Base-by-base conservation (phyloP, 2,113 vertebrate species). In the Galeopterus variegatus region DNA sequence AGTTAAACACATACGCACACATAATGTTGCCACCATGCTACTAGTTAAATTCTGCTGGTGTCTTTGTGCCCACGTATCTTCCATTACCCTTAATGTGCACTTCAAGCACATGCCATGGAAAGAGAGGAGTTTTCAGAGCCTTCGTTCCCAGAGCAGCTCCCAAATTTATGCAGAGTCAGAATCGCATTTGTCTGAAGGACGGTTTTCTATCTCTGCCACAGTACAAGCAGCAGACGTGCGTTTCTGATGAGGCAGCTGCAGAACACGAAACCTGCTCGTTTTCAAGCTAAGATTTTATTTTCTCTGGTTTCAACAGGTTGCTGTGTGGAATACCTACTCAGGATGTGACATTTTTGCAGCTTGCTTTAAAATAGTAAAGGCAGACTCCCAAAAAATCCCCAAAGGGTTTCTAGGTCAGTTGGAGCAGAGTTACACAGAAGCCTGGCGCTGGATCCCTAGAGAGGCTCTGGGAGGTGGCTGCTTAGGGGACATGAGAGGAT, bases 101-200 rank as follows among this genome's bases (percentile, higher is more conserved):
- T 45, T 5, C 67, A 14, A 10, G 5, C 12, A 4, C 62, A 26
- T 1, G 64, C 36, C 7, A 17, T 54, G 65, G 75, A 17, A 64
- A 73, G n/a, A 80, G 85, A 36, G 82, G 3, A n/a, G 31, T 24
- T 19, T 41, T 75, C 4, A 1, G 33, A 89, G 52, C 45, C 70
- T 50, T 73, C 5, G 31, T 36, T 94, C 90, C 88, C 86, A 73
- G 21, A 69, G 56, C 80, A 72, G 56, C 52, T 87, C 92, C 75
- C 41, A 28, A 80, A 96, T 92, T 23, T 87, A 96, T 81, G 95
- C 89, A 76, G 94, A 94, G 75, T 83, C 90, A 67, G 92, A 88
- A 70, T 10, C 62, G 1, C 3, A 24, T 69, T 33, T 12, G 0
- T 41, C 24, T 76, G 95, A 95, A 94, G 93, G 95, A 60, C 0